Evolutionary conservation across 2,888 invertebrate species (phyloP), one percentile per base, ranked within the genome.

Genomic region (Tiliacea citrago): DNA sequence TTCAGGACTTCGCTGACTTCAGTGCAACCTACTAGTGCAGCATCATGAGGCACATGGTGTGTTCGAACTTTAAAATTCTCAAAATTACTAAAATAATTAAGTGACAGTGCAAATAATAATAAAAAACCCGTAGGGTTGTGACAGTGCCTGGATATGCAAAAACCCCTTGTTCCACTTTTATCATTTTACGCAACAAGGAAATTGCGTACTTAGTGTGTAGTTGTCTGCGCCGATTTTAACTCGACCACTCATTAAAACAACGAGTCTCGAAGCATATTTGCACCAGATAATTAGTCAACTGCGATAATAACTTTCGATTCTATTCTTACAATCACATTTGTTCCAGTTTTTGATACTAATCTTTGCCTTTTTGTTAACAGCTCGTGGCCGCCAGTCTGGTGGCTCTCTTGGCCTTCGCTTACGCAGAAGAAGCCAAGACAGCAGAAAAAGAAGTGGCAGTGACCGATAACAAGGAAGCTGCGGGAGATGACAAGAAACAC

Each of bases 401-500:
- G 96, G 97, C 97, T 94, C 95, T 97, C 90, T 91, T 97, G 91
- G 96, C 97, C 93, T 93, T 96, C 93, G 96, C 97, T 84, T 91
- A 96, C 79, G 97, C 97, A 82, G 97, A 97, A 92, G 97, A 97
- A 89, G 96, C 96, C 88, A 97, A 97, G 93, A 94, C 96, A 92
- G 94, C 96, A 93, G 97, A 97, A 95, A 96, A 95, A 88, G 96
- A 96, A 96, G 96, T 96, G 95, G 96, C 96, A 93, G 96, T 95
- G 93, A 93, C 94, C 92, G 97, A 97, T 89, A 95, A 95, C 90
- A 96, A 97, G 90, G 96, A 97, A 90, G 96, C 95, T 87, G 95
- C 97, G 80, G 94, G 92, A 67, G 96, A 94, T 71, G 97, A 97
- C 81, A 98, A 98, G 91, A 97, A 98, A 87, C 97, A 98, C 91